Evolutionary conservation across 2,888 invertebrate species (phyloP), one percentile per base, ranked within the genome.

Genomic region (Coelopa pilipes): DNA sequence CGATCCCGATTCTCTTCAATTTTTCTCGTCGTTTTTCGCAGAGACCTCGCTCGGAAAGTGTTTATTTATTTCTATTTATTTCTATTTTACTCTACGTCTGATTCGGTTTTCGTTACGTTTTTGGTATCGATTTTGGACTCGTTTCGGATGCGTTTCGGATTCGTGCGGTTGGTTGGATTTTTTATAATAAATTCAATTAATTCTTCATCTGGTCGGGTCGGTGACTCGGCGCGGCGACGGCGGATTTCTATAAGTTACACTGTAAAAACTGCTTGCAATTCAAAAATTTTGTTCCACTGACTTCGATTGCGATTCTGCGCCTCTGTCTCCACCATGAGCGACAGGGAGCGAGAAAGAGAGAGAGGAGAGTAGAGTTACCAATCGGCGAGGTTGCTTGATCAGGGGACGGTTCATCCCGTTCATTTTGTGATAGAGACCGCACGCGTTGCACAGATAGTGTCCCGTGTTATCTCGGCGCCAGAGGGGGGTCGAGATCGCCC

Each of bases 401-500:
- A 96, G 90, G 75, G 97, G 96, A 85, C 96, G 92, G 90, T 96
- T 96, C 91, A 95, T 93, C 87, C 96, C 96, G 89, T 97, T 97
- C 95, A 96, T 95, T 91, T 96, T 96, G 90, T 94, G 94, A 91
- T 99, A 99, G 82, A 99, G 94, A 83, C 99, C 99, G 90, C 99
- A 99, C 80, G 99, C 99, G 91, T 99, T 99, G 92, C 99, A 99
- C 84, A 99, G 93, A 90, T 98, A 99, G 90, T 99, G 98, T 79
- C 99, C 99, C 84, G 97, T 97, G 88, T 97, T 97, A 91, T 99
- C 99, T 87, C 99, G 92, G 81, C 99, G 92, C 99, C 99, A 99
- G 82, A 99, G 91, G 78, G 99, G 98, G 81, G 99, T 99, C 83
- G 96, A 95, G 88, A 96, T 96, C 80, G 97, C 97, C 82, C 98